Evolutionary conservation across 2,888 invertebrate genomes (phyloP), one percentile per base, ranked within the genome.

Genomic region (Apeira syringaria): DNA sequence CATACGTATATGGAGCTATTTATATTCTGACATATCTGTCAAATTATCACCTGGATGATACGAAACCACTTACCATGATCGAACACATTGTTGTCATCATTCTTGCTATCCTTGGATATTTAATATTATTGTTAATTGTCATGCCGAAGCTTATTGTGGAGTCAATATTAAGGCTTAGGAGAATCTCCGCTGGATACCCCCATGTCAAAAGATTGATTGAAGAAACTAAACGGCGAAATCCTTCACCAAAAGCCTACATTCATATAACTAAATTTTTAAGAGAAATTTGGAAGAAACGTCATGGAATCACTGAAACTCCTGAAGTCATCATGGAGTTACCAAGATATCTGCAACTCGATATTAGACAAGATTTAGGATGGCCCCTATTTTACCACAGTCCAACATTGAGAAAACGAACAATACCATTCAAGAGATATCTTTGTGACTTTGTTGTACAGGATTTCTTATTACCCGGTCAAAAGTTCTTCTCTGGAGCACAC

Each of bases 311-410:
- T 2, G 52, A 41, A 24, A 62, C 70, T 15, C 85, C 85, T 9
- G 53, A 67, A 18, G 58, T 74, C 2, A 58, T 75, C 5, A 8
- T 31, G 2, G 69, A 60, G 33, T 47, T 84, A 10, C 85, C 85
- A 0, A 66, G 75, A 49, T 74, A 78, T 48, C 54, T 85, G 29
- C 65, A 73, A 46, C 31, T 80, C 3, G 76, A 78, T 5, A 67
- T 85, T 2, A 66, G 58, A 30, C 68, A 72, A 48, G 85, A 85
- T 53, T 58, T 85, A 18, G 58, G 75, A 11, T 85, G 85, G 85
- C 70, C 72, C 2, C 52, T 85, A 11, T 83, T 74, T 53, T 67
- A 76, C 31, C 85, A 85, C 10, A 85, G 85, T 35, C 84, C 83
- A 0, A 72, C 71, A 2, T 61, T 85, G 1, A 68, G 80, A 45